These are phyloP conservation scores for Eurystomus glaucurus DNA, from an alignment of 2,797 vertebrate species.

Conservation along the genomic window DNA sequence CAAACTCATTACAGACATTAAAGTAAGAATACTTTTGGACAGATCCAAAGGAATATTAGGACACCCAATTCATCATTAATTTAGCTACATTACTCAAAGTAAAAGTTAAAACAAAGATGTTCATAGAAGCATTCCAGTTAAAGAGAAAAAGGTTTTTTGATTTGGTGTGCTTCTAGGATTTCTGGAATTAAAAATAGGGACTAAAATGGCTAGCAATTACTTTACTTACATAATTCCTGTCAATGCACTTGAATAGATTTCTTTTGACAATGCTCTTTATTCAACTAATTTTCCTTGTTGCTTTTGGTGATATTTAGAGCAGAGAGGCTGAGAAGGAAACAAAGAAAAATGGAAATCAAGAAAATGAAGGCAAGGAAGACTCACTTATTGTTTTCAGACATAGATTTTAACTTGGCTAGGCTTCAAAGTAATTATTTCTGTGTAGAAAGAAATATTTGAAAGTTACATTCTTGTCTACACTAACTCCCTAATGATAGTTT, in stretches of 20 bases:
- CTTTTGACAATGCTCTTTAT: background rate
- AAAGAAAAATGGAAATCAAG: background rate
- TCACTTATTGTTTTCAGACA: background rate
- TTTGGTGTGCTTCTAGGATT: background rate
- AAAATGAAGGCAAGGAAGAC: background rate
- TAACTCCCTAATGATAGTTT: background rate
- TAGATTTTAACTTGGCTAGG: background rate
- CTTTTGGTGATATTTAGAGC: background rate
- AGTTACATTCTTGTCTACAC: background rate
- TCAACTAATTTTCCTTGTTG: background rate
- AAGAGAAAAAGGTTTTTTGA: rapidly evolving
- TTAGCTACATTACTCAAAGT: background rate
- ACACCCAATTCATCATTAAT: background rate
- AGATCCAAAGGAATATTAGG: background rate
- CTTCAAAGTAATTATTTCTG: background rate
- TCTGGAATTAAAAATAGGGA: background rate
- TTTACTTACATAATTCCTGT: background rate
- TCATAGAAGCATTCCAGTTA: background rate
- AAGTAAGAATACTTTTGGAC: background rate
- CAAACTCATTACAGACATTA: background rate
- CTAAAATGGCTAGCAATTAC: background rate
- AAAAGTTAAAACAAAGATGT: background rate
- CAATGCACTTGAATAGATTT: background rate
- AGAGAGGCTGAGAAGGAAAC: background rate
- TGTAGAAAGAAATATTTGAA: background rate